phyloP scores from a whole-genome alignment of 2,888 invertebrate genomes.

The Drosophila borealis region DNA sequence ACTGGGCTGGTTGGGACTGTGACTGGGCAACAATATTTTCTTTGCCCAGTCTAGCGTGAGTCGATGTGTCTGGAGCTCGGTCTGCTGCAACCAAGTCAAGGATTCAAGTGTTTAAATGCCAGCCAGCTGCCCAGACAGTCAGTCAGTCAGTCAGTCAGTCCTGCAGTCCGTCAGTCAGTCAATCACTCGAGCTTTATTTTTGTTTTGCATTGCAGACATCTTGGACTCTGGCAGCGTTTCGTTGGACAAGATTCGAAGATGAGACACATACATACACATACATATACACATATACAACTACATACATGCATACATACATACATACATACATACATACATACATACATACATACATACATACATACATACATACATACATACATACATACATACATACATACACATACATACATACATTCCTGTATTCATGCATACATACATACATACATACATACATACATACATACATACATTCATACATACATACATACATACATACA shows the following conservation, averaged over 20 bases:
- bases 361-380: no score
- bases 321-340: no score
- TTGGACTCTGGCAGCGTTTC: background rate
- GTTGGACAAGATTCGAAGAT: background rate
- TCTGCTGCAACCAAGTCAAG: constrained; percentile 13
- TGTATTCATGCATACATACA: no score
- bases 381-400: no score
- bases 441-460: no score
- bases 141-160: constrained; percentile 1
- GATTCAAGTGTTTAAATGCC: constrained; percentile 69
- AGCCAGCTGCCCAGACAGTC: constrained; percentile 31
- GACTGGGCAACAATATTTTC: constrained; percentile 66
- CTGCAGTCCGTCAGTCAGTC: background rate
- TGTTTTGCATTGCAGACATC: constrained; percentile 11
- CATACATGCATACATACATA: no score
- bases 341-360: no score
- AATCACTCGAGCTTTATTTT: constrained; percentile 32
- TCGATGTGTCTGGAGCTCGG: constrained; percentile 65
- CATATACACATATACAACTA: no score
- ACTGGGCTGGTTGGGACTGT: background rate
- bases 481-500: no score
- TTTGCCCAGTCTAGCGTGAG: constrained; percentile 67
- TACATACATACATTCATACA: no score
- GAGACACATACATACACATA: no score
- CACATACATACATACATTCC: no score